A percentile compares a stretch with the other conserved stretches of the same genome.
Evolutionary conservation across 2,888 invertebrate genomes (phyloP).

Genomic region (Cynaeus angustus): DNA sequence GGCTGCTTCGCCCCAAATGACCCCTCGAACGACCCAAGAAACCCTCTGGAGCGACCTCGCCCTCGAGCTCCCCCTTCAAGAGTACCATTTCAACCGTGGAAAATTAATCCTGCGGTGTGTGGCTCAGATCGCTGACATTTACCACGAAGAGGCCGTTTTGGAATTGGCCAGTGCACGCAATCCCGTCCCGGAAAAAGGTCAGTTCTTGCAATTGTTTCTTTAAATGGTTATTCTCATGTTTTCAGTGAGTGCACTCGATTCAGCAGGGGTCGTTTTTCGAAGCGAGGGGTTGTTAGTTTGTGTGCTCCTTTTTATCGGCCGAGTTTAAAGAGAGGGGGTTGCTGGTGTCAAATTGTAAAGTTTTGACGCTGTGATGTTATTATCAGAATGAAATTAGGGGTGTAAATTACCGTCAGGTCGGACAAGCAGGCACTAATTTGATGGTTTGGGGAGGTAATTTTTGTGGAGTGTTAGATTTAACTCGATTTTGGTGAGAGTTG

Average conservation of each 20-base stretch:
- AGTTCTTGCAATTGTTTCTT: background rate
- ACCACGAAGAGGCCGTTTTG: conserved; percentile 80
- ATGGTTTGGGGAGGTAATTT: background rate
- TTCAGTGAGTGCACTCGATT: conserved; percentile 61
- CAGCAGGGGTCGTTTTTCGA: conserved; percentile 43
- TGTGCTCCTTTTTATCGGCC: background rate
- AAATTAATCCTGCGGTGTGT: conserved; percentile 82
- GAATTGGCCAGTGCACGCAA: conserved; percentile 83
- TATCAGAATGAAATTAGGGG: background rate
- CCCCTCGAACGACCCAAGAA: conserved; percentile 72
- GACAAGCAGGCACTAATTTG: background rate
- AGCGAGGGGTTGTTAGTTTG: background rate
- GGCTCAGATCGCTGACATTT: conserved; percentile 81
- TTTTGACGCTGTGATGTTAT: background rate
- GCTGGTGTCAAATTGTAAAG: conserved; percentile 8
- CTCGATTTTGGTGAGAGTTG: no score
- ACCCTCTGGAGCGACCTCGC: conserved; percentile 76
- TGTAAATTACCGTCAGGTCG: background rate
- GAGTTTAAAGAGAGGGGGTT: background rate
- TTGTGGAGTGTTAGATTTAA: no score
- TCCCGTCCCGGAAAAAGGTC: conserved; percentile 79
- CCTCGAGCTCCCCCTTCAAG: conserved; percentile 75
- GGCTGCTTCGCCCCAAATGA: conserved; percentile 68
- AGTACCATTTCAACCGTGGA: conserved; percentile 77
- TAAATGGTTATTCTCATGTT: conserved; percentile 22